These are phyloP conservation scores for Felis catus DNA, from an alignment of 2,113 vertebrate species.

Conservation along the genomic window F.catus_Fca126_mat1.0 CM031419.1:70159001-70159500, in stretches of 20 bases:
- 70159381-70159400: constrained; percentile 66
- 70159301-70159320: constrained; percentile 74
- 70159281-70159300: constrained; percentile 81
- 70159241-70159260: constrained; percentile 63
- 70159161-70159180: constrained; percentile 69
- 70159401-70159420: constrained; percentile 55
- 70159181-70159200: constrained; percentile 74
- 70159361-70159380: constrained; percentile 71
- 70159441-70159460: constrained; percentile 64
- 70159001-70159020: not conserved
- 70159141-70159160: constrained; percentile 60
- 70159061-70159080: not conserved
- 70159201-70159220: constrained; percentile 72
- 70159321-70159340: constrained; percentile 73
- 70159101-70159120: not conserved
- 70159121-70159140: constrained; percentile 67
- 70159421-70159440: constrained; percentile 67
- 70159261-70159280: constrained; percentile 75
- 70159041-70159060: not conserved
- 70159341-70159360: constrained; percentile 72
- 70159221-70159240: constrained; percentile 65
- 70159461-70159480: not conserved
- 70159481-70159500: constrained; percentile 28
- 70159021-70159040: not conserved
- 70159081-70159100: constrained; percentile 32